phyloP scores from a whole-genome alignment of 2,888 invertebrate genomes.

The Dryococelus australis region DNA sequence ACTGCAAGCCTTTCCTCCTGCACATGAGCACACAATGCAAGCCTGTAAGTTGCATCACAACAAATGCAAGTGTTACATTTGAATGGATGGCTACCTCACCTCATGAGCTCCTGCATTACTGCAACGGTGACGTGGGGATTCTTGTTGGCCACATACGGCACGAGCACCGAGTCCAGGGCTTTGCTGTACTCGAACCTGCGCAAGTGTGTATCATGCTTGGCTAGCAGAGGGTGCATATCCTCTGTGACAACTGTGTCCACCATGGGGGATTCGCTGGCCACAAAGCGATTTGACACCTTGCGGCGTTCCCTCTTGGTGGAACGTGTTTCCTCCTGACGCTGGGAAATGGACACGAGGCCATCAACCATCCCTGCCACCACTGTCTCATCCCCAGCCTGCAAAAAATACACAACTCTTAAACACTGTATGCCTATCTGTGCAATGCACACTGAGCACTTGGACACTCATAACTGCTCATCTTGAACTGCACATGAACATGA shows the following conservation, averaged over 20 bases:
- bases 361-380: constrained; percentile 92
- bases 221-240: constrained; percentile 57
- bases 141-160: constrained; percentile 66
- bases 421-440: too few relatives aligned
- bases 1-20: constrained; percentile 76
- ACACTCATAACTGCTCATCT: too few relatives aligned
- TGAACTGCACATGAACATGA: too few relatives aligned
- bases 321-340: constrained; percentile 69
- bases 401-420: too few relatives aligned
- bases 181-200: constrained; percentile 83
- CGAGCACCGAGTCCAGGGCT: constrained; percentile 77
- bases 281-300: constrained; percentile 61
- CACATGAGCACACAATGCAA: constrained; percentile 39
- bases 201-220: constrained; percentile 74
- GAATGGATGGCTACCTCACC: constrained; percentile 46
- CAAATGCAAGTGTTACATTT: neutral
- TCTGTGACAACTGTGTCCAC: constrained; percentile 65
- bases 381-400: constrained; percentile 69
- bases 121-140: constrained; percentile 80
- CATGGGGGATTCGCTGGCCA: constrained; percentile 45
- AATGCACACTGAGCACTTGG: too few relatives aligned
- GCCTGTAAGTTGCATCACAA: neutral
- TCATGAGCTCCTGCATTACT: constrained; percentile 85
- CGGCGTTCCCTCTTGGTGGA: constrained; percentile 57
- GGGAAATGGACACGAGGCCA: constrained; percentile 86